These are phyloP conservation scores for Tauraco erythrolophus DNA, from an alignment of 2,113 vertebrate species.

Conservation along the genomic window DNA sequence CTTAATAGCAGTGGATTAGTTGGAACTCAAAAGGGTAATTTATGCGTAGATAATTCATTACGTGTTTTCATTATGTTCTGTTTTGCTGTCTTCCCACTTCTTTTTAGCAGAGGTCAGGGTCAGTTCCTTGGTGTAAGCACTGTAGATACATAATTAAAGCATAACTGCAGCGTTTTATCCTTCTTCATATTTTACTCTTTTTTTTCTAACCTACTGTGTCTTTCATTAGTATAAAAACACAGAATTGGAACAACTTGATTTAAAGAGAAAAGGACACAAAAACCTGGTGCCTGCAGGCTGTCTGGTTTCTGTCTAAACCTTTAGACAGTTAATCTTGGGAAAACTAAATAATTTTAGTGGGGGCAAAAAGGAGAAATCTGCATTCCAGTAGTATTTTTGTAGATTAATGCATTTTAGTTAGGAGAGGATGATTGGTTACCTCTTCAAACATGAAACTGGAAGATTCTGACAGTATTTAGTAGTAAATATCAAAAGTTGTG, in stretches of 20 bases:
- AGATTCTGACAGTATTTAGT: background rate
- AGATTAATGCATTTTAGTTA: background rate
- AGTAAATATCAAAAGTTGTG: background rate
- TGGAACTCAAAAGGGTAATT: slow-evolving; percentile 62
- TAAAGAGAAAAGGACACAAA: background rate
- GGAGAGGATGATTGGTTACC: background rate
- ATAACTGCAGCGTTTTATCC: background rate
- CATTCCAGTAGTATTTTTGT: background rate
- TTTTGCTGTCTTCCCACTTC: slow-evolving; percentile 48
- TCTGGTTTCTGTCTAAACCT: background rate
- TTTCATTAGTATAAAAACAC: slow-evolving; percentile 1
- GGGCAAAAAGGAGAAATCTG: background rate
- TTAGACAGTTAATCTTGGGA: background rate
- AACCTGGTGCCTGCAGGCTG: background rate
- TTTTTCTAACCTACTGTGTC: background rate
- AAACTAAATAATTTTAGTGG: background rate
- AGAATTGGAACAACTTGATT: background rate
- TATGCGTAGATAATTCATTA: slow-evolving; percentile 65
- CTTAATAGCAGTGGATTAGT: slow-evolving; percentile 63
- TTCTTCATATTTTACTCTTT: background rate
- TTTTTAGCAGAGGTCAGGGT: slow-evolving; percentile 44
- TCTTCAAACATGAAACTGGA: background rate
- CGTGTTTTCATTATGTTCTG: slow-evolving; percentile 42
- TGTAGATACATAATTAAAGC: slow-evolving; percentile 59
- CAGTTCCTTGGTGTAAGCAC: slow-evolving; percentile 51